Conservation (phyloP, 2,113 vertebrate genomes). For the Sitta europaea region DNA sequence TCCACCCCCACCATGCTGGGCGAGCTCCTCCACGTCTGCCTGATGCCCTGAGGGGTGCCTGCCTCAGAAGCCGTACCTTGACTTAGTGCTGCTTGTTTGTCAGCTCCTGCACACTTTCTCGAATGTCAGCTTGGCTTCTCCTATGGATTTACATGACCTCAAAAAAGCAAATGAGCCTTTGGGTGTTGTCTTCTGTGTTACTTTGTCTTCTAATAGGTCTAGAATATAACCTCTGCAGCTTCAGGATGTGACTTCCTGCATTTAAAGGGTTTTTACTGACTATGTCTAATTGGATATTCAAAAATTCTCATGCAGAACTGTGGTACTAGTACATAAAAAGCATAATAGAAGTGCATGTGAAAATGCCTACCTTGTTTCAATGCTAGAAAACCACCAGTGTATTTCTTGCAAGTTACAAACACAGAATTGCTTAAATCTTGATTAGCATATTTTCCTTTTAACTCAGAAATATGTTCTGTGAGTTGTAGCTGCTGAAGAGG, state of each 20-base stretch:
- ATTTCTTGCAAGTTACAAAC: neutral
- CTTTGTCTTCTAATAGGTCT: neutral
- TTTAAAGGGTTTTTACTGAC: neutral
- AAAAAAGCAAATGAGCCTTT: neutral
- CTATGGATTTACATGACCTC: neutral
- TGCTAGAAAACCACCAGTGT: neutral
- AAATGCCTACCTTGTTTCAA: neutral
- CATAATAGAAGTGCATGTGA: neutral
- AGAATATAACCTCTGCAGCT: neutral
- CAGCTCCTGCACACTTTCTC: rapidly evolving
- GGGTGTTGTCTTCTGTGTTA: neutral
- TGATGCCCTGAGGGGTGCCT: neutral
- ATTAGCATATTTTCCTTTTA: neutral
- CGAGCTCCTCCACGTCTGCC: rapidly evolving
- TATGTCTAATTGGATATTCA: neutral
- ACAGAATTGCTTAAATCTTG: neutral
- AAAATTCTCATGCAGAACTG: neutral
- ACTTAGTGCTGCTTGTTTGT: neutral
- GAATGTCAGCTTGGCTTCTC: neutral
- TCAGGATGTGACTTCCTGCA: neutral
- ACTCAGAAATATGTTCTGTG: neutral
- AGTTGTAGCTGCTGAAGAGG: neutral
- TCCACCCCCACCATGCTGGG: neutral
- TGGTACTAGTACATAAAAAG: neutral
- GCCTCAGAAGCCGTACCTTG: neutral